Conservation (phyloP, 1,140 invertebrate species). For the Olivierus martensii region DNA sequence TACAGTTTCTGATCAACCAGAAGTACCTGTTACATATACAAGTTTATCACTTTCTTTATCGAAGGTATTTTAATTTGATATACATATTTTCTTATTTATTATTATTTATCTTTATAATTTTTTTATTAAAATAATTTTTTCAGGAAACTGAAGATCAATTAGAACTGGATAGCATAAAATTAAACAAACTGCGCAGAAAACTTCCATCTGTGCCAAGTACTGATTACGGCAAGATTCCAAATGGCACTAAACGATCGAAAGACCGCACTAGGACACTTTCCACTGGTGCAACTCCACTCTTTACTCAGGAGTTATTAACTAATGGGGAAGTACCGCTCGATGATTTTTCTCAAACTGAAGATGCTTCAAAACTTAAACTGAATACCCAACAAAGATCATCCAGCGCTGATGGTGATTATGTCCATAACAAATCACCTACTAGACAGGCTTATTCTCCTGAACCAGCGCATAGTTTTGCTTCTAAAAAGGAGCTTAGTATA, state of each 20-base stretch:
- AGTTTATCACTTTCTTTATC: neutral
- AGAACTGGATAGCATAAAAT: conserved; percentile 40
- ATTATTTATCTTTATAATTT: no score
- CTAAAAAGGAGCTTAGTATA: neutral
- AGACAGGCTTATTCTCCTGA: conserved; percentile 4
- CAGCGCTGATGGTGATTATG: conserved; percentile 4
- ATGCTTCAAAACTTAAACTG: neutral
- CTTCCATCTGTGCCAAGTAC: conserved; percentile 37
- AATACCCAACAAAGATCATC: neutral
- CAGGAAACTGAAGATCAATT: neutral
- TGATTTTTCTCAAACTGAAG: neutral
- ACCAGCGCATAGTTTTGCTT: neutral
- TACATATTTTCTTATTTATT: no score
- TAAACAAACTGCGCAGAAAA: conserved; percentile 38
- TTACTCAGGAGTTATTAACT: neutral
- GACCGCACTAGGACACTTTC: neutral
- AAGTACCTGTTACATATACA: neutral
- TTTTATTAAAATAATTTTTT: neutral
- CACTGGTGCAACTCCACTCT: neutral
- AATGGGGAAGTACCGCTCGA: neutral
- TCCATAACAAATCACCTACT: neutral
- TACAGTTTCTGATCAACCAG: neutral
- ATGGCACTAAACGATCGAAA: neutral
- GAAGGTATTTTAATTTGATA: neutral
- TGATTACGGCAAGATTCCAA: neutral